These are phyloP conservation scores for Notolabrus celidotus DNA, from an alignment of 2,797 vertebrate species.

Conservation along the genomic window DNA sequence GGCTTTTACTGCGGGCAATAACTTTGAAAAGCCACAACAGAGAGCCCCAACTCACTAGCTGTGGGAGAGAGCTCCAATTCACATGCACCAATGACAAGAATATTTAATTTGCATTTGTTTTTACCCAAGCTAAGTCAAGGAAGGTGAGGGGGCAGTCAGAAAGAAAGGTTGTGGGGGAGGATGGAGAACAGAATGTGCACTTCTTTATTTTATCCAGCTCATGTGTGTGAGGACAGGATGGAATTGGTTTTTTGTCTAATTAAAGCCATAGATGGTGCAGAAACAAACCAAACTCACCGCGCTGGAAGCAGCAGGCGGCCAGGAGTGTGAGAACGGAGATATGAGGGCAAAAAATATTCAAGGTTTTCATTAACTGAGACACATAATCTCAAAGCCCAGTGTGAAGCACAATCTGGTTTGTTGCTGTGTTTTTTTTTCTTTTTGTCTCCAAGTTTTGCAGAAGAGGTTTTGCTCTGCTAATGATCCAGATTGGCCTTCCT, in stretches of 20 bases:
- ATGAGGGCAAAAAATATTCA: neutral
- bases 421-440: neutral
- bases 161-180: slow-evolving; percentile 6
- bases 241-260: slow-evolving; percentile 47
- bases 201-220: slow-evolving; percentile 18
- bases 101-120: slow-evolving; percentile 59
- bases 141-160: slow-evolving; percentile 43
- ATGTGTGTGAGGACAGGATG: slow-evolving; percentile 15
- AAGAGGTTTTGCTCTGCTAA: neutral
- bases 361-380: slow-evolving; percentile 7
- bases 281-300: neutral
- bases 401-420: neutral
- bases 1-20: slow-evolving; percentile 54
- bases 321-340: neutral
- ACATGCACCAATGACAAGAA: slow-evolving; percentile 22
- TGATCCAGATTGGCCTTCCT: neutral
- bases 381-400: neutral
- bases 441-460: neutral
- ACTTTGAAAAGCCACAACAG: slow-evolving; percentile 51
- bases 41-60: slow-evolving; percentile 28
- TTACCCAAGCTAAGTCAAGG: slow-evolving; percentile 47
- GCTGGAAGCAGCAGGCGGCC: slow-evolving; percentile 3
- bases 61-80: slow-evolving; percentile 22
- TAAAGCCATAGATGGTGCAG: slow-evolving; percentile 26
- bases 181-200: slow-evolving; percentile 13